Conservation (phyloP, 2,888 invertebrate species). For the Tenthredo scrophulariae region DNA sequence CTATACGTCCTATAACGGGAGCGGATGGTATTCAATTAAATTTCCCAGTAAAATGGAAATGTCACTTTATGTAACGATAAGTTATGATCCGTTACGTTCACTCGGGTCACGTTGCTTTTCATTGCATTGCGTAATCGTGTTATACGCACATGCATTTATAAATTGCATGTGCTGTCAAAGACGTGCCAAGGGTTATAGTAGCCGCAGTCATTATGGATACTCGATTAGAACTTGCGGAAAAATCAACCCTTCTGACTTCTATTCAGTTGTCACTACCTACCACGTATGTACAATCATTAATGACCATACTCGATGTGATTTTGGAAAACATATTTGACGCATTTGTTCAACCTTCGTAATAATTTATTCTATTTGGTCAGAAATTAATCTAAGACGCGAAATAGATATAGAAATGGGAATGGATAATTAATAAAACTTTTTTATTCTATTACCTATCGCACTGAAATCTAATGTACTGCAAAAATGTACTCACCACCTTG, state of each 20-base stretch:
- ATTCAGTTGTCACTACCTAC: background rate
- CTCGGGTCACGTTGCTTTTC: slow-evolving; percentile 13
- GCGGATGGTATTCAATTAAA: slow-evolving; percentile 31
- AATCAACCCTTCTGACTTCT: background rate
- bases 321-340: background rate
- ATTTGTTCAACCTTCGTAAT: background rate
- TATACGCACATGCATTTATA: slow-evolving; percentile 2
- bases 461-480: background rate
- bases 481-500: slow-evolving; percentile 72
- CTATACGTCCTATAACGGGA: background rate
- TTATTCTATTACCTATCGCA: background rate
- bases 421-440: too few relatives aligned
- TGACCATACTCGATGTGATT: background rate
- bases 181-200: background rate
- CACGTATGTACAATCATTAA: too few relatives aligned
- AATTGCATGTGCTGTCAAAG: background rate
- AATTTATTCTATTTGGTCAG: background rate
- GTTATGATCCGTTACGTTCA: slow-evolving; percentile 29
- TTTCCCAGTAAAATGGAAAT: slow-evolving; percentile 32
- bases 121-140: background rate
- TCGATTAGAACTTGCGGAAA: background rate
- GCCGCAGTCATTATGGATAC: background rate
- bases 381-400: background rate
- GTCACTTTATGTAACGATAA: slow-evolving; percentile 20
- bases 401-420: background rate